These are phyloP conservation scores for Dendrocincla fuliginosa DNA, from an alignment of 2,797 vertebrate genomes.

Conservation along the genomic window DNA sequence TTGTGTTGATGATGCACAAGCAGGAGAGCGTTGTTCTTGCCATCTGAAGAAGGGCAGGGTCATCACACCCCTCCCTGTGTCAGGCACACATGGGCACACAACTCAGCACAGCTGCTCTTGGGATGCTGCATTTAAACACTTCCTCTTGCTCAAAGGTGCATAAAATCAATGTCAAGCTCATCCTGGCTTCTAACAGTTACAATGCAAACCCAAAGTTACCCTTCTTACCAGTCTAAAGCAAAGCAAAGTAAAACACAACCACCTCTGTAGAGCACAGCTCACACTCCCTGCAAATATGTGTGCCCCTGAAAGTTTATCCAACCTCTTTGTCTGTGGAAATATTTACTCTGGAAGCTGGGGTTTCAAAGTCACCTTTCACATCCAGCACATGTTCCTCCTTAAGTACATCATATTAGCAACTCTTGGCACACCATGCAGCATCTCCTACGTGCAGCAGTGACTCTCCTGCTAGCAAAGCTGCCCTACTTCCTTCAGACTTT, in stretches of 20 bases:
- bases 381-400: background rate
- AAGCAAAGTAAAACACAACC: background rate
- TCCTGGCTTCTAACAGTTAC: background rate
- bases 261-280: background rate
- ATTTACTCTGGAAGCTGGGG: background rate
- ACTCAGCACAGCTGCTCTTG: background rate
- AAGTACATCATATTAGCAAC: background rate
- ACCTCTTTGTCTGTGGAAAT: background rate
- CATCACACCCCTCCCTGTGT: background rate
- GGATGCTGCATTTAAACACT: background rate
- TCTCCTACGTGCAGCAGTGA: accelerated
- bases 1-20: background rate
- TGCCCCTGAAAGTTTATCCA: background rate
- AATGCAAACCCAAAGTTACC: background rate
- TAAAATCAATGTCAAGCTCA: background rate
- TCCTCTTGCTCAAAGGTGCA: background rate
- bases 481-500: background rate
- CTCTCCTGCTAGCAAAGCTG: background rate
- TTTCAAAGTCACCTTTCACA: background rate
- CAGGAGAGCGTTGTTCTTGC: background rate
- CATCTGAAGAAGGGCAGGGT: background rate
- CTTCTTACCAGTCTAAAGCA: background rate
- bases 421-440: background rate
- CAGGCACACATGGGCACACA: accelerated
- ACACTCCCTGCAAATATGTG: background rate